Percentiles rank a stretch among this genome's conserved stretches.
Conservation (phyloP, 2,888 invertebrate genomes). For the Gonocerus acuteangulatus region DNA sequence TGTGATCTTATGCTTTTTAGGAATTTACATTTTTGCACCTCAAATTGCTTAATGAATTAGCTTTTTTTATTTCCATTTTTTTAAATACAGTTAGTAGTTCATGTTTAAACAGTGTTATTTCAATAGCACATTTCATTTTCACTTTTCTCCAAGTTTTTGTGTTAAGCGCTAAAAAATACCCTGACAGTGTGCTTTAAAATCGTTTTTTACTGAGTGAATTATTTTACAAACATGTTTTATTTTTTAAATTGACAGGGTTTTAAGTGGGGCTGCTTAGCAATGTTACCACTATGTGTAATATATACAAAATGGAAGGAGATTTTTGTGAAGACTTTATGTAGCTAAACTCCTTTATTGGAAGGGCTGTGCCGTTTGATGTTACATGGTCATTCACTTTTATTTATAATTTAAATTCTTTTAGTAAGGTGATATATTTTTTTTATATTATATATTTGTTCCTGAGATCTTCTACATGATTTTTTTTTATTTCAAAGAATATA, state of each 20-base stretch:
- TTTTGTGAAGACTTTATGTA: not conserved
- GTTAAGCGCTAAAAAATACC: too few species aligned
- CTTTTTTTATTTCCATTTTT: too few species aligned
- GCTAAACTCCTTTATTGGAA: conserved; percentile 4
- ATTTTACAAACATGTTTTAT: not conserved
- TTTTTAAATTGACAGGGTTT: not conserved
- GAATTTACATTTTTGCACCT: too few species aligned
- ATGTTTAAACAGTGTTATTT: too few species aligned
- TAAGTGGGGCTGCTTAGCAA: not conserved
- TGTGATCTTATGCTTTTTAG: too few species aligned
- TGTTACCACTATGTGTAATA: not conserved
- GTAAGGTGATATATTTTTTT: not conserved
- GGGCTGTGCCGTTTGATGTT: conserved; percentile 23
- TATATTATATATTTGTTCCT: not conserved
- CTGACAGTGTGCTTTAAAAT: too few species aligned
- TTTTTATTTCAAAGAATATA: conserved; percentile 3
- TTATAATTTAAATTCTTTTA: conserved; percentile 5
- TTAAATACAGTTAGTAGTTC: too few species aligned
- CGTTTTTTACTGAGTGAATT: not conserved
- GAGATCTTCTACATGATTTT: not conserved
- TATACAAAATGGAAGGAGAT: not conserved
- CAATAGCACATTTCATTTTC: too few species aligned
- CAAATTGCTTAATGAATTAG: too few species aligned
- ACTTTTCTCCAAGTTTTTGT: too few species aligned
- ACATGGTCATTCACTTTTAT: conserved; percentile 11